A percentile compares a stretch with the other conserved stretches of the same genome.
Conservation (phyloP, 2,797 vertebrate species). For the Spheniscus humboldti region DNA sequence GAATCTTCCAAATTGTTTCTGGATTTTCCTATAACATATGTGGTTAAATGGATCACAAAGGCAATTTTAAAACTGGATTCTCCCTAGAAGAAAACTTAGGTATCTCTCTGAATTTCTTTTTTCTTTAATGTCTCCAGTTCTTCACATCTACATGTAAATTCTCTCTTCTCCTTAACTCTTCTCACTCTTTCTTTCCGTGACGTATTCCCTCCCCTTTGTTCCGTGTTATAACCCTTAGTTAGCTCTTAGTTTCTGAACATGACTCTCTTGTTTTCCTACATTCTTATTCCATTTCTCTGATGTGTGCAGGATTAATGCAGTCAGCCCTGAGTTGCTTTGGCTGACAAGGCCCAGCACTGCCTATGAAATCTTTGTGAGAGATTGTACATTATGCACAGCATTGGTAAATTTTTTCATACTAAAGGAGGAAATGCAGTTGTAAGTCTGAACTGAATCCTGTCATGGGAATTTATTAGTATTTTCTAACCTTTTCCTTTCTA, state of each 20-base stretch:
- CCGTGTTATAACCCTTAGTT: neutral
- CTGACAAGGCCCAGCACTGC: accelerated
- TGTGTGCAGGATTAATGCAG: neutral
- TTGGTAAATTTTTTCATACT: neutral
- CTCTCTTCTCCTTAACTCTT: neutral
- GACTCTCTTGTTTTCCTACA: neutral
- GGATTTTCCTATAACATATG: neutral
- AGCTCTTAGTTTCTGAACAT: neutral
- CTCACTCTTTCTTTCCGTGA: neutral
- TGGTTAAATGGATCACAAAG: neutral
- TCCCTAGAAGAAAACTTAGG: neutral
- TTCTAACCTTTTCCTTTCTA: neutral
- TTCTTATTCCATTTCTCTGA: neutral
- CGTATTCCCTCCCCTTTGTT: neutral
- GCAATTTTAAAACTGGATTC: neutral
- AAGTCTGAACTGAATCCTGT: neutral
- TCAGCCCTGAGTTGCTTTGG: neutral
- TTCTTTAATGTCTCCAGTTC: neutral
- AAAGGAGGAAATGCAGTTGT: neutral
- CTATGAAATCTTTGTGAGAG: too few relatives aligned
- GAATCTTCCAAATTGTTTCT: neutral
- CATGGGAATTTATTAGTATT: neutral
- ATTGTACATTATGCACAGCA: neutral
- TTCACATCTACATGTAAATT: neutral
- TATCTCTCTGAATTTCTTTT: neutral